Conservation (phyloP, 1,140 invertebrate species). For the Drosophila nigromelanica region DNA sequence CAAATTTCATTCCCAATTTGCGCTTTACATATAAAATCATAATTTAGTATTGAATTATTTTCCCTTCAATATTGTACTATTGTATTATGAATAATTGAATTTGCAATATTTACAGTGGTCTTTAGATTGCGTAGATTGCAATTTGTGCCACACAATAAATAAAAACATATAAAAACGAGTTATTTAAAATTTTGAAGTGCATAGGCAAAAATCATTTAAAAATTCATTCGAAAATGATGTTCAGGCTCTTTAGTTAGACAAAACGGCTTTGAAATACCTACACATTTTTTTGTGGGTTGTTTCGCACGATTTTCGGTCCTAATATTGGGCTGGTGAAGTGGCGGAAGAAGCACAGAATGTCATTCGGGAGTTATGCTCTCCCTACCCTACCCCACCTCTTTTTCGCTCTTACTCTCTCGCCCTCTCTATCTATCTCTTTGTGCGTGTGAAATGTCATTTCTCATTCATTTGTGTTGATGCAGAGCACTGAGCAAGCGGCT, state of each 20-base stretch:
- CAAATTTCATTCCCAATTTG: too few relatives aligned
- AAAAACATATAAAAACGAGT: too few relatives aligned
- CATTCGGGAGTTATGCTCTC: neutral
- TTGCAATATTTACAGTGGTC: conserved; percentile 4
- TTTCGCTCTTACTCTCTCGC: neutral
- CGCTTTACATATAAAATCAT: neutral
- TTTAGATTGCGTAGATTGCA: too few relatives aligned
- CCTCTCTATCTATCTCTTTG: neutral
- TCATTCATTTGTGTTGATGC: conserved; percentile 37
- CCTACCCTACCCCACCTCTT: neutral
- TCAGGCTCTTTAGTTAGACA: neutral
- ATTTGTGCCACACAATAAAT: too few relatives aligned
- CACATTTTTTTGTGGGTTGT: neutral
- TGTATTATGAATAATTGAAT: too few relatives aligned
- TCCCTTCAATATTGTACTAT: too few relatives aligned
- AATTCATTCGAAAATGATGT: conserved; percentile 1
- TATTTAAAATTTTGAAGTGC: too few relatives aligned
- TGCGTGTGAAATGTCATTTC: conserved; percentile 28
- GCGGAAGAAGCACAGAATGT: neutral
- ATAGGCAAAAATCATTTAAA: too few relatives aligned
- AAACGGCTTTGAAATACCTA: conserved; percentile 2
- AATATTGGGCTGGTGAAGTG: conserved; percentile 11
- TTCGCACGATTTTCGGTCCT: neutral
- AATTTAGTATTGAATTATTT: neutral
- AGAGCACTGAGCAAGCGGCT: conserved; percentile 14